These are phyloP conservation scores for Torymus auratus DNA, from an alignment of 2,888 invertebrate species.

Conservation along the genomic window DNA sequence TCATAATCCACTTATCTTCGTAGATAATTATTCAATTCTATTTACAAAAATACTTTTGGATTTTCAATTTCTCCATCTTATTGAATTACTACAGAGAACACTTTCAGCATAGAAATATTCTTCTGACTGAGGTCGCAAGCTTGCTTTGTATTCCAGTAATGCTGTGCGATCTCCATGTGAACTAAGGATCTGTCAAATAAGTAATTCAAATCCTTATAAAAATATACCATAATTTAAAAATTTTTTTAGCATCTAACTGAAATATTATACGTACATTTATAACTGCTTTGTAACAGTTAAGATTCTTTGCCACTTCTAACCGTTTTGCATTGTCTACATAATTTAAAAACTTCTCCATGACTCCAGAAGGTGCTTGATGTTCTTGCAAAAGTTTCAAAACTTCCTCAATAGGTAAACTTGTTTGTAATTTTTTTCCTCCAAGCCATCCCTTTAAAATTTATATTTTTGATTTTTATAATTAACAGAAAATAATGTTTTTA, in stretches of 20 bases:
- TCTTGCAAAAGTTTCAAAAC: conserved; percentile 76
- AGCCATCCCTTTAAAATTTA: conserved; percentile 76
- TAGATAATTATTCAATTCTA: neutral
- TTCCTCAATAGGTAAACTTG: conserved; percentile 76
- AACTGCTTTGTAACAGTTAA: conserved; percentile 82
- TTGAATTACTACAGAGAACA: conserved; percentile 78
- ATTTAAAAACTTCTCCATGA: conserved; percentile 80
- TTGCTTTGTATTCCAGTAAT: conserved; percentile 81
- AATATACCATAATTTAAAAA: conserved; percentile 10
- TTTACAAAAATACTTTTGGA: conserved; percentile 14
- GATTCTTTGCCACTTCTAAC: conserved; percentile 80
- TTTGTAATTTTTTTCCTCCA: conserved; percentile 76
- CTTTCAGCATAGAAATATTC: conserved; percentile 87
- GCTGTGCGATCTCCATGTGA: conserved; percentile 82
- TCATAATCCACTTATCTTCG: neutral
- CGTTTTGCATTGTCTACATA: conserved; percentile 79
- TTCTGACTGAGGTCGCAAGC: conserved; percentile 82
- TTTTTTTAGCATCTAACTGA: neutral
- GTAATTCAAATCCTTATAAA: neutral
- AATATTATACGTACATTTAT: conserved; percentile 78
- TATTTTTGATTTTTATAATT: neutral
- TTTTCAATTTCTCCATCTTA: conserved; percentile 69
- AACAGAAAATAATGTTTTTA: too few species aligned
- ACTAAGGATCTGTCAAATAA: conserved; percentile 73
- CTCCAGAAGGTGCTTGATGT: conserved; percentile 73